phyloP scores from a whole-genome alignment of 2,797 vertebrate genomes.

The Syngnathus rostellatus region DNA sequence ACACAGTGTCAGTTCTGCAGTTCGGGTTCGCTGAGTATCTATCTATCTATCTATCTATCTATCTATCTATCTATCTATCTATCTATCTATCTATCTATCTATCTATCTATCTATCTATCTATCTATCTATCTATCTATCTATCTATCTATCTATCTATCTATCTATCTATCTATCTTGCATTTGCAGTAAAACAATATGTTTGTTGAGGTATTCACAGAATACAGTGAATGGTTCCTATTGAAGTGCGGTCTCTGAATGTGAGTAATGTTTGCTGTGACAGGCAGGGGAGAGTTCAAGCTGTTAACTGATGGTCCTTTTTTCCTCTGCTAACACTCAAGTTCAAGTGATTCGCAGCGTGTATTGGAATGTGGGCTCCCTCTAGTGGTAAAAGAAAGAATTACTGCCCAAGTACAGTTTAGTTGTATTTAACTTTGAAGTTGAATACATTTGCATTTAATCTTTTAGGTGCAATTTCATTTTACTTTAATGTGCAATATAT shows the following conservation, averaged over 20 bases:
- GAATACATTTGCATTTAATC: too few relatives aligned
- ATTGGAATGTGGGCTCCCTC: background rate
- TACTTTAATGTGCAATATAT: too few relatives aligned
- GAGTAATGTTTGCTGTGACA: slow-evolving; percentile 49
- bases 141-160: slow-evolving; percentile 54
- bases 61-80: slow-evolving; percentile 48
- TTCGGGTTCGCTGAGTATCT: slow-evolving; percentile 71
- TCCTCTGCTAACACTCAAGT: slow-evolving; percentile 8
- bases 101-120: slow-evolving; percentile 49
- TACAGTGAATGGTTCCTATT: slow-evolving; percentile 68
- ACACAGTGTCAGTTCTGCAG: slow-evolving; percentile 92
- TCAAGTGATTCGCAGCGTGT: too few relatives aligned
- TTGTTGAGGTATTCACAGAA: slow-evolving; percentile 79
- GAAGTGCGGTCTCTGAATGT: slow-evolving; percentile 58
- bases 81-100: slow-evolving; percentile 45
- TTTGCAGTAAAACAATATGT: slow-evolving; percentile 62
- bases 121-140: slow-evolving; percentile 58
- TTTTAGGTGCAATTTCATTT: too few relatives aligned
- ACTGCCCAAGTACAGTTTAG: background rate
- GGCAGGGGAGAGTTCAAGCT: slow-evolving; percentile 51
- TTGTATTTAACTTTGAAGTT: background rate
- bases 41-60: slow-evolving; percentile 43
- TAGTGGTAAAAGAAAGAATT: background rate
- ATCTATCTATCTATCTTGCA: slow-evolving; percentile 49
- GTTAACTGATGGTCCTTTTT: slow-evolving; percentile 22